Base-by-base conservation (phyloP, 2,797 vertebrate genomes). In the Pagetopsis macropterus region DNA sequence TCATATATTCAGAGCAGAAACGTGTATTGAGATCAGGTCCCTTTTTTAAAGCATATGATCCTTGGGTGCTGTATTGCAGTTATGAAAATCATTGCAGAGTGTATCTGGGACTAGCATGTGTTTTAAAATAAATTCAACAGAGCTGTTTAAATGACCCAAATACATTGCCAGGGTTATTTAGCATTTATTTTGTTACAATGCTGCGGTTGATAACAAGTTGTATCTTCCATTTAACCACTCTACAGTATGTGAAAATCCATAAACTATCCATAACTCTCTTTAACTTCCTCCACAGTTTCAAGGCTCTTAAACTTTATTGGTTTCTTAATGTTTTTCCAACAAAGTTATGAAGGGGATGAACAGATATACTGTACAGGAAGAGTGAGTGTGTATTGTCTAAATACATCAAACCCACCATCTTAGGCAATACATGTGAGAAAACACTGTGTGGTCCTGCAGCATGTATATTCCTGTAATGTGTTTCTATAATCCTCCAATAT, bases 371-470 rank as follows among this genome's bases (percentile, higher is more conserved):
- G 21, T 21, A 41, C n/a, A 17, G 31, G 10, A 43, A 50, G 78
- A 62, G 10, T 2, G 1, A 69, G 16, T 5, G n/a, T 41, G 8
- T 8, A 41, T 41, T 14, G 3, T 58, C 27, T 63, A 58, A 66
- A 67, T 55, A 62, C 61, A 37, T 51, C 37, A 33, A 67, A 67
- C 46, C 50, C 37, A 56, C 33, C 41, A 60, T 69, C 15, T 62
- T 15, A 46, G 48, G 58, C 48, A 64, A 57, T 69, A 45, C 14
- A 60, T 55, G n/a, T 50, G 56, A 51, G 14, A 55, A 56, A 65
- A 57, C 31, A 45, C 27, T 60, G 21, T 0, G 12, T 43, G 33
- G 33, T 56, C 31, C 45, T 56, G 8, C 50, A 59, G 60, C 41
- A 63, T 49, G 23, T 50, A 27, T 37, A 49, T 55, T 72, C 21